Base-by-base conservation (phyloP, 1,140 invertebrate genomes). In the Rhysida immarginata region DNA sequence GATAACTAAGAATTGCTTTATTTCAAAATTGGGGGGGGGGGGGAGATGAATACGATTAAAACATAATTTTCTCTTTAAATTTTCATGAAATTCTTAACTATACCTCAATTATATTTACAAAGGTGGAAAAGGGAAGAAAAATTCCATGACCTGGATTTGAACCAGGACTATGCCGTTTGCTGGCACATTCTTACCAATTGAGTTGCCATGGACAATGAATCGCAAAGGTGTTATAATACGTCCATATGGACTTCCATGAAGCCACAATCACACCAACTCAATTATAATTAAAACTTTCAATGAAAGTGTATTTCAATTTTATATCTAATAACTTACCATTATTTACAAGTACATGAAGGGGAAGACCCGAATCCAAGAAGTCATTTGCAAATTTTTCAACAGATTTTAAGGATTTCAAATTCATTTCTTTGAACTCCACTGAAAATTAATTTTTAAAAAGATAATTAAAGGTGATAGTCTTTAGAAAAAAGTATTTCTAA, bases 281-380 rank as follows among this genome's bases (percentile, higher is more conserved):
- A 41, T 41, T 41, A 41, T 41, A 41, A 41, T 11, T 41, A 11
- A 41, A 41, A n/a, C n/a, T 41, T 41, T 41, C 35, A 41, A 11
- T 41, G 11, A n/a, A 11, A 41, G 11, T n/a, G 35, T n/a, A 11
- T 11, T 41, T 11, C n/a, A 41, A 41, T n/a, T n/a, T 41, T 11
- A 11, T 11, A 11, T 41, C n/a, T 41, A 11, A 41, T 11, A n/a
- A 8, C 44, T 18, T 74, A 85, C 83, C 83, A 73, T 91, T 91
- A 70, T 91, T 92, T 1, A 91, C 77, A 11, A 91, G 71, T 60
- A 87, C 66, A 68, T 89, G 73, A 50, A 92, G 75, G 63, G 78
- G 75, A 11, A 74, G 65, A 61, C 80, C 80, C 58, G 79, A 76
- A 2, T 72, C 68, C 55, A 78, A 72, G 27, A 92, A 77, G 54